A percentile compares a stretch with the other conserved stretches of the same genome.
Evolutionary conservation across 2,888 invertebrate genomes (phyloP).

Genomic region (Apoderus coryli): DNA sequence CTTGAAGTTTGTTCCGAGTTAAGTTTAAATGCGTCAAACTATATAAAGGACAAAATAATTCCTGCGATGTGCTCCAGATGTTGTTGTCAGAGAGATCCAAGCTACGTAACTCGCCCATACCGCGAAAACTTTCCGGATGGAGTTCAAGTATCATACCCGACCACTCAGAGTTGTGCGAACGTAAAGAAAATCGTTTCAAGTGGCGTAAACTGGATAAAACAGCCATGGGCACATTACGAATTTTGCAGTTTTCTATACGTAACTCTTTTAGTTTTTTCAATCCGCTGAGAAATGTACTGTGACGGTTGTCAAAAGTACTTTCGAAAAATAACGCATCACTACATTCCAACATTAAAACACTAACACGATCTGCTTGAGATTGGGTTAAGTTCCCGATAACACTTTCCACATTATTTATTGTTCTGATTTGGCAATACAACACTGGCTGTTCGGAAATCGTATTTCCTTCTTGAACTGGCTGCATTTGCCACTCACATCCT

Average conservation of each 20-base stretch:
- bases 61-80: slow-evolving; percentile 58
- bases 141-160: slow-evolving; percentile 64
- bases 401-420: slow-evolving; percentile 53
- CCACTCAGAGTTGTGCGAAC: slow-evolving; percentile 69
- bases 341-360: slow-evolving; percentile 54
- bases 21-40: slow-evolving; percentile 56
- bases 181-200: slow-evolving; percentile 48
- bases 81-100: slow-evolving; percentile 64
- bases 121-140: slow-evolving; percentile 54
- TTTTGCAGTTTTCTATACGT: slow-evolving; percentile 62
- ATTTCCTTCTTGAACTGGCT: slow-evolving; percentile 38
- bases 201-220: slow-evolving; percentile 53
- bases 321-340: slow-evolving; percentile 62
- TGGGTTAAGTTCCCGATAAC: slow-evolving; percentile 54
- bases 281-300: slow-evolving; percentile 40
- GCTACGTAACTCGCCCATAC: slow-evolving; percentile 48
- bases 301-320: slow-evolving; percentile 41
- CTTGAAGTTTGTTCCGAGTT: slow-evolving; percentile 63
- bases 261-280: slow-evolving; percentile 53
- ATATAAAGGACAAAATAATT: slow-evolving; percentile 57
- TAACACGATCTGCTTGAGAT: slow-evolving; percentile 51
- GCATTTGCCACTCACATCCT: slow-evolving; percentile 57
- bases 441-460: slow-evolving; percentile 39
- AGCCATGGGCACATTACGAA: slow-evolving; percentile 55
- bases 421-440: slow-evolving; percentile 55